Base-by-base conservation (phyloP, 2,113 vertebrate genomes). In the Gila orcuttii region DNA sequence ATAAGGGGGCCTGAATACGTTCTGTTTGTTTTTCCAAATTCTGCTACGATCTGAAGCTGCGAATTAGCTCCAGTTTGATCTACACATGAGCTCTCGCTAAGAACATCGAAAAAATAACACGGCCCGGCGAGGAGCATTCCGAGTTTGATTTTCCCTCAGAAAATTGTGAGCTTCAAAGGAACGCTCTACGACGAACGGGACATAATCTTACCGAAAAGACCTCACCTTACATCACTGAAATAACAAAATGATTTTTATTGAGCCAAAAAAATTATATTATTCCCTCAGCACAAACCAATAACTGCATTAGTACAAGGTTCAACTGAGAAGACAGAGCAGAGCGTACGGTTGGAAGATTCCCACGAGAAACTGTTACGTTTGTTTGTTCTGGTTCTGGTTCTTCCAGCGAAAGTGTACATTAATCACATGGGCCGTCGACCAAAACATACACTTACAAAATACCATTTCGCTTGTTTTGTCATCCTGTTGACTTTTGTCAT, bases 261-360 rank as follows among this genome's bases (percentile, higher is more conserved):
- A 91, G 89, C 89, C 88, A 83, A 86, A 84, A 90, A 92, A 85
- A 66, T 82, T 93, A 92, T 90, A 93, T 92, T 91, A 82, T 90
- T 87, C 57, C 87, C 87, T 87, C 52, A 60, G 80, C 57, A 62
- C 86, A 84, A 88, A 59, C 86, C 86, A 87, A 90, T 91, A 87
- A 87, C 83, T 87, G 84, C 85, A 87, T 91, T 87, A 82, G 68
- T 86, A 89, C 79, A 88, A 89, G 84, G 87, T 85, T 89, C 68
- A 85, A 83, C 78, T 55, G 55, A 55, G 75, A 77, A 50, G 55
- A 77, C 13, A 55, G 66, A 31, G 19, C 19, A 57, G 55, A 42
- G 42, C 4, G 4, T 42, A 11, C 10, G 2, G 36, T 62, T 45
- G 80, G 80, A 64, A 28, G 39, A 50, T 85, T 89, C 88, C 86